Base-by-base conservation (phyloP, 2,113 vertebrate genomes). In the Pteronura brasiliensis region DNA sequence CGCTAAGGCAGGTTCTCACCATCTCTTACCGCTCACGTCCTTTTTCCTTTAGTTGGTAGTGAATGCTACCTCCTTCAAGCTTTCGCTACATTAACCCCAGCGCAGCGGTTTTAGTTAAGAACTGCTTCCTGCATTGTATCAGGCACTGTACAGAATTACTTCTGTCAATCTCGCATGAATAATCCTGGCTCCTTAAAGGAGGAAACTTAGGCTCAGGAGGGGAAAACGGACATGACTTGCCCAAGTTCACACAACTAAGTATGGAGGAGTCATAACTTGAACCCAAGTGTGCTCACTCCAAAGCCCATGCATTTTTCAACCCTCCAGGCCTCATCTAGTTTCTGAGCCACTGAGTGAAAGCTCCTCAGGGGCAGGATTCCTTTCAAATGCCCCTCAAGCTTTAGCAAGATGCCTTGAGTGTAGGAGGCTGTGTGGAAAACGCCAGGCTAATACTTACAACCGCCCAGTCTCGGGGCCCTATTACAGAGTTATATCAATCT, bases 121-220 rank as follows among this genome's bases (percentile, higher is more conserved):
- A 81, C 47, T 77, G 44, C n/a, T 96, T 90, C 47, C 36, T 88
- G 39, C 72, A 36, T 47, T 77, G 27, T 77, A 59, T 87, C 39
- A 92, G 18, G 21, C 11, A 25, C 59, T 71, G 29, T 82, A 67
- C 55, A 91, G n/a, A 93, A 96, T 57, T 83, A 31, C 97, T 95
- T 95, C 80, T 88, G 15, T 83, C 61, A 67, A 67, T 84, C 52
- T 93, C 44, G 42, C 34, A 42, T 72, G 34, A 95, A 93, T 17
- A 84, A 83, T 93, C 29, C 52, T 77, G 77, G 11, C 63, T 82
- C 80, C 49, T 81, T 65, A 88, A 47, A 91, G 67, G 23, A 95
- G 49, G 81, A 96, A 97, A 97, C 85, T 90, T 47, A 83, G 63
- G 59, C 49, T 97, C n/a, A 25, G 52, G 57, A 88, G 25, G 6